phyloP scores from a whole-genome alignment of 2,888 invertebrate genomes.

The Polymixis lichenea region DNA sequence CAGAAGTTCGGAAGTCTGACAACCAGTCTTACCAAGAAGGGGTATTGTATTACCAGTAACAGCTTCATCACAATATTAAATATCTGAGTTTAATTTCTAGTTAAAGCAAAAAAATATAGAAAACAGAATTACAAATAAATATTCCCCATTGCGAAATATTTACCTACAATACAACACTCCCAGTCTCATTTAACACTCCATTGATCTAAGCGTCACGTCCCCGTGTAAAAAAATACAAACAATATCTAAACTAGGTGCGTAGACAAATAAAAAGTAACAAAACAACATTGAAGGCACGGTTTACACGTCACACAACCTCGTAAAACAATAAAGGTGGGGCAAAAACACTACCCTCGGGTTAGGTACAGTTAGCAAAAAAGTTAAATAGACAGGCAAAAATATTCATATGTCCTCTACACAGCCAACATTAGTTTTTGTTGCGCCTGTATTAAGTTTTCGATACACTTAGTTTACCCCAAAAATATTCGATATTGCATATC shows the following conservation, averaged over 20 bases:
- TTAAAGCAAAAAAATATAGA: background rate
- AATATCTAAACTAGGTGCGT: conserved; percentile 11
- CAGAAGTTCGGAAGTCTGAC: too few species aligned
- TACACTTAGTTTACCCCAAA: background rate
- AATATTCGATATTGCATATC: background rate
- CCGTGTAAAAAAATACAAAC: conserved; percentile 16
- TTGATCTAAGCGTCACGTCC: conserved; percentile 10
- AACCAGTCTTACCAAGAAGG: too few species aligned
- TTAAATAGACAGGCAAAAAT: background rate
- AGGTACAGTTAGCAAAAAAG: conserved; percentile 1
- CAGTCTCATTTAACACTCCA: conserved; percentile 21
- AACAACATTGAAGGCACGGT: conserved; percentile 55
- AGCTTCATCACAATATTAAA: too few species aligned
- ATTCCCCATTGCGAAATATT: background rate
- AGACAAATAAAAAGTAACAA: conserved; percentile 57
- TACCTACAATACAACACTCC: background rate
- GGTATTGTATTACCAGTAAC: too few species aligned
- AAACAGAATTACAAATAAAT: background rate
- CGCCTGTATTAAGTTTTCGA: background rate
- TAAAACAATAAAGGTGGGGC: conserved; percentile 77
- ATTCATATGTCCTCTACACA: background rate
- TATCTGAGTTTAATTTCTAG: background rate
- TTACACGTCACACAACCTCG: conserved; percentile 69
- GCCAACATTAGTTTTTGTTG: background rate
- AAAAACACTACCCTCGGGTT: conserved; percentile 63